Evolutionary conservation across 30 jellyfish, hydroid and myxozoan genomes (phyloP).

Genomic region (Aurelia sp.): DNA sequence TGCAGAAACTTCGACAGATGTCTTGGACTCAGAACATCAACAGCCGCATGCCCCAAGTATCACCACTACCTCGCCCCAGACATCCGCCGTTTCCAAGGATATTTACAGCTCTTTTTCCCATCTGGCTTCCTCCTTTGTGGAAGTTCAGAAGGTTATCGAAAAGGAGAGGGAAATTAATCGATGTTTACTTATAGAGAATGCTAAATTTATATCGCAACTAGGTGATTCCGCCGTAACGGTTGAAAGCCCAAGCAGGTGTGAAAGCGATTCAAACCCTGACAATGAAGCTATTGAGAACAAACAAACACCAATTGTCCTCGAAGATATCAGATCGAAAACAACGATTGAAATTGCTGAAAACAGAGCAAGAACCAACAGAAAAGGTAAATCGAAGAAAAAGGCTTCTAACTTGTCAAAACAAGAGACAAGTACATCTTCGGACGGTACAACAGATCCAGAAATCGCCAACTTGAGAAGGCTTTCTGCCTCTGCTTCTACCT

Average conservation of each 20-base stretch:
- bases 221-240: too few species aligned
- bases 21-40: conserved; percentile 7
- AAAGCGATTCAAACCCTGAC: too few species aligned
- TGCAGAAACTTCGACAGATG: conserved; percentile 4
- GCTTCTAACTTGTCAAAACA: neutral
- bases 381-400: too few species aligned
- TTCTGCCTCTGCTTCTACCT: conserved; percentile 5
- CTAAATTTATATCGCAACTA: too few species aligned
- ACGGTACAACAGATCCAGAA: neutral
- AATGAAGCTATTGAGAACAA: neutral
- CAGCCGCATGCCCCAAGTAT: conserved; percentile 11
- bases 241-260: too few species aligned
- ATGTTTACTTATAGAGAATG: too few species aligned
- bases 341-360: too few species aligned
- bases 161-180: conserved; percentile 1
- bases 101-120: conserved; percentile 1
- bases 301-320: neutral
- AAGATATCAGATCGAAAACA: neutral
- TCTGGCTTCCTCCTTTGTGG: neutral
- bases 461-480: neutral
- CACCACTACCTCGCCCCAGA: conserved; percentile 8
- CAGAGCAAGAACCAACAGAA: too few species aligned
- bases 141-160: neutral
- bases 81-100: neutral
- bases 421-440: conserved; percentile 6